Conservation (phyloP, 2,888 invertebrate species). For the Minunthozetes semirufus region DNA sequence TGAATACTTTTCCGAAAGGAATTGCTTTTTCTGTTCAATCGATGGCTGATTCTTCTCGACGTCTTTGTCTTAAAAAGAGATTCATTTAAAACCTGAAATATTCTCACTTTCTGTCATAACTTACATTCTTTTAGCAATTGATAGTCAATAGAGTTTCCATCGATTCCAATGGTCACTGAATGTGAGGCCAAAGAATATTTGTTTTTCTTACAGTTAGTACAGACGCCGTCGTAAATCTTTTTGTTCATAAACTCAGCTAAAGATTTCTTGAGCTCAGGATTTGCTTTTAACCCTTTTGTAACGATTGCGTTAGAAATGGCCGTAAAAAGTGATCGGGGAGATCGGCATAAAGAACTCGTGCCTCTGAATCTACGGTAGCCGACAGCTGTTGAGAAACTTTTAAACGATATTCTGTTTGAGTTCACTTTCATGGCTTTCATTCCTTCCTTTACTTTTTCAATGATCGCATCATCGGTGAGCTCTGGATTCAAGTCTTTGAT, state of each 20-base stretch:
- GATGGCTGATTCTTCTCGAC: neutral
- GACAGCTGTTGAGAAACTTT: slow-evolving; percentile 46
- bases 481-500: slow-evolving; percentile 10
- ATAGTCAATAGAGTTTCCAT: too few relatives aligned
- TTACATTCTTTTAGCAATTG: too few relatives aligned
- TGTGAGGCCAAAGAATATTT: slow-evolving; percentile 9
- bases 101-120: too few relatives aligned
- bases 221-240: slow-evolving; percentile 20
- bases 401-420: neutral
- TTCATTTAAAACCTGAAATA: too few relatives aligned
- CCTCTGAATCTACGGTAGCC: slow-evolving; percentile 61
- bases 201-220: slow-evolving; percentile 24
- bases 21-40: neutral
- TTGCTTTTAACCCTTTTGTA: neutral
- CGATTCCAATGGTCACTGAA: neutral
- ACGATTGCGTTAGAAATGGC: slow-evolving; percentile 3
- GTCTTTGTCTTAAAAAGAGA: neutral
- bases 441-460: slow-evolving; percentile 10
- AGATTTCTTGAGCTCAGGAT: neutral
- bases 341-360: slow-evolving; percentile 60
- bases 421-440: neutral
- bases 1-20: slow-evolving; percentile 2
- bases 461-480: neutral
- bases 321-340: slow-evolving; percentile 50
- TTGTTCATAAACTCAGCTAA: too few relatives aligned